Evolutionary conservation across 2,113 vertebrate genomes (phyloP).

Genomic region (Ameiurus melas): DNA sequence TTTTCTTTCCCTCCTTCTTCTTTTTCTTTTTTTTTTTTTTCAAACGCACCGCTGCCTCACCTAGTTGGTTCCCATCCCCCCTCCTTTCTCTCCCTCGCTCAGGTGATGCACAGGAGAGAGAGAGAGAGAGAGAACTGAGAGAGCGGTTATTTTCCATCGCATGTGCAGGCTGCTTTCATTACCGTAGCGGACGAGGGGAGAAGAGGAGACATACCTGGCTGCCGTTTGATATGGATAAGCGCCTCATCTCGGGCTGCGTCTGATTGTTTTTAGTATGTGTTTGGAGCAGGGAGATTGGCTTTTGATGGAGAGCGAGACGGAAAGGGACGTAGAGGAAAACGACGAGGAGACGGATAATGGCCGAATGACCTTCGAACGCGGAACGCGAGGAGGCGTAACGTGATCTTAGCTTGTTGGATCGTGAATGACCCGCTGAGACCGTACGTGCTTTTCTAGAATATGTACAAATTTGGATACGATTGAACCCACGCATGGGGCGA

Average conservation of each 20-base stretch:
- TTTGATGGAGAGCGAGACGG: neutral
- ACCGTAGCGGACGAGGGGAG: slow-evolving; percentile 61
- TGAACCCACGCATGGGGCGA: neutral
- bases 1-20: neutral
- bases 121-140: slow-evolving; percentile 48
- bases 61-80: slow-evolving; percentile 56
- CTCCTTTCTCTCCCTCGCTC: slow-evolving; percentile 60
- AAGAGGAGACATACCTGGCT: slow-evolving; percentile 66
- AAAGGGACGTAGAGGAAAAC: slow-evolving; percentile 11
- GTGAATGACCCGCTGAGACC: neutral
- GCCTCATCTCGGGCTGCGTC: neutral
- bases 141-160: slow-evolving; percentile 61
- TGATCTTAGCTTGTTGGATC: neutral
- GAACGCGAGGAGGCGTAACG: slow-evolving; percentile 17
- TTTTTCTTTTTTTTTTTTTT: slow-evolving; percentile 58
- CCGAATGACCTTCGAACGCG: slow-evolving; percentile 22
- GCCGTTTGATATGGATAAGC: slow-evolving; percentile 47
- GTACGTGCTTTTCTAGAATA: neutral
- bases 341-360: slow-evolving; percentile 23
- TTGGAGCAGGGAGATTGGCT: neutral
- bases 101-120: slow-evolving; percentile 74
- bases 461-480: neutral
- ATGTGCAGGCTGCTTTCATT: slow-evolving; percentile 69
- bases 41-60: slow-evolving; percentile 64
- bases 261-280: neutral